phyloP scores from a whole-genome alignment of 2,113 vertebrate genomes.

The Strix uralensis region DNA sequence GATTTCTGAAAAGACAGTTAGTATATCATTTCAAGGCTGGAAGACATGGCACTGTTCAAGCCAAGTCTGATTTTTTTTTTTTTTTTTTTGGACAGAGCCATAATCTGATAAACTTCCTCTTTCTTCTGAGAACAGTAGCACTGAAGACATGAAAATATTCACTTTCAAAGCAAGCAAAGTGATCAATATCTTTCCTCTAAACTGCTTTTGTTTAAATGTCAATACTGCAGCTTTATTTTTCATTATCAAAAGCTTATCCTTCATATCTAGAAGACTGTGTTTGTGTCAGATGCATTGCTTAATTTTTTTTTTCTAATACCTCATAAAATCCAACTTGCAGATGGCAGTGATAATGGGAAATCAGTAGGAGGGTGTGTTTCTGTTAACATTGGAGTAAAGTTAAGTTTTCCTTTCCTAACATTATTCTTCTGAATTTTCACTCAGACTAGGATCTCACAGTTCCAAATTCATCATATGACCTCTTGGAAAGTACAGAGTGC shows the following conservation, averaged over 20 bases:
- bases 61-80: neutral
- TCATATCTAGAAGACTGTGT: neutral
- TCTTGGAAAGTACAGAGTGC: neutral
- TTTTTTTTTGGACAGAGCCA: neutral
- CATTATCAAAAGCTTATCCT: neutral
- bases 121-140: neutral
- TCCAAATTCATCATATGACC: slow-evolving; percentile 9
- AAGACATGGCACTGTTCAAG: neutral
- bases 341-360: neutral
- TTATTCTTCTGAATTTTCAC: slow-evolving; percentile 17
- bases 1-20: slow-evolving; percentile 12
- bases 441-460: neutral
- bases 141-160: neutral
- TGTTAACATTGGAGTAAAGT: neutral
- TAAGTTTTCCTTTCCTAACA: neutral
- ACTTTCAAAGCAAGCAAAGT: neutral
- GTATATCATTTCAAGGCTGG: neutral
- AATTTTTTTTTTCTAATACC: neutral
- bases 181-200: neutral
- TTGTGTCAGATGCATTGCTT: neutral
- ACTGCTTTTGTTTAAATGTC: neutral
- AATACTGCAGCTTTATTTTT: neutral
- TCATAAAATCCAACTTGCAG: slow-evolving; percentile 4
- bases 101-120: neutral
- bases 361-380: neutral